Evolutionary conservation across 1,140 invertebrate species (phyloP), one percentile per base, ranked within the genome.

Genomic region (Danaus melanippus): DNA sequence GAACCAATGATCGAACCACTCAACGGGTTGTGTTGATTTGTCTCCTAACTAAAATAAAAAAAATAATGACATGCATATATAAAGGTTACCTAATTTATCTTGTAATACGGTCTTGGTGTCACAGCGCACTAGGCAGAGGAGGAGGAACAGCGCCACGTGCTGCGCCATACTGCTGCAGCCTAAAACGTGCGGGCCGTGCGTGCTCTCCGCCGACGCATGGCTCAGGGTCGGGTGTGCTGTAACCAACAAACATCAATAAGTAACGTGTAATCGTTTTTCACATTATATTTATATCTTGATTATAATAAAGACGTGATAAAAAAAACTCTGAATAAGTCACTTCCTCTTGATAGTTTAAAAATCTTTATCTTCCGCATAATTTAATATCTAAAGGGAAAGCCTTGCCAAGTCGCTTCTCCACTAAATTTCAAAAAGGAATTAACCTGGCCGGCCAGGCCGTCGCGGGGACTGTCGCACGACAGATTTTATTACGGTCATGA

Each of bases 41-140:
- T 15, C 12, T 42, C 7, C 49, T 15, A n/a, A 50, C 39, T 56
- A 41, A 10, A 39, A 17, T 32, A 44, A 44, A 8, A 9, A 21
- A 17, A 49, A 4, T 49, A 8, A 9, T 49, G 10, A 9, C 9
- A 49, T 17, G 21, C 10, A 40, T 11, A n/a, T 11, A 41, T 9
- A 9, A 9, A 5, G 70, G 76, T 76, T 45, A 84, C 81, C 79
- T 11, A 84, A 75, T 64, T 84, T 84, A 47, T 84, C 81, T 59
- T 84, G 81, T 52, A 77, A 63, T 32, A 84, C 76, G 32, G 76
- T 79, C 69, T 85, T 85, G 65, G 82, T 81, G 78, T 85, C 76
- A 56, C 82, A 76, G 60, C 70, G 76, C 55, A 85, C 79, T 52
- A 85, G 76, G 62, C 76, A 83, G 41, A 83, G 75, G 43, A 82